Conservation (phyloP, 35 echinoderm and acorn worm genomes). For the Apostichopus parvimensis region DNA sequence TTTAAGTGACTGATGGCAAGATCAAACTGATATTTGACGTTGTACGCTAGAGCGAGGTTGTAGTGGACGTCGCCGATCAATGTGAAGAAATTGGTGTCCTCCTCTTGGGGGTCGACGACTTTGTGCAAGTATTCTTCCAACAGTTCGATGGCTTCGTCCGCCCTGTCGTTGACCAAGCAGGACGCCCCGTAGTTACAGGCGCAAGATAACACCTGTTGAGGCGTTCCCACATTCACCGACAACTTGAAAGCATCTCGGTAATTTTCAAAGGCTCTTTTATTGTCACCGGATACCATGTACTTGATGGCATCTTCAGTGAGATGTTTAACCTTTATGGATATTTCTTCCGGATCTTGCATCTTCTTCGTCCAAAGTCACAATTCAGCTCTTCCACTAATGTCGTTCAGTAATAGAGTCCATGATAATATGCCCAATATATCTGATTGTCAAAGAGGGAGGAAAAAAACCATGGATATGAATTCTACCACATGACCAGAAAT, state of each 20-base stretch:
- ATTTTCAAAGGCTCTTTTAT: background rate
- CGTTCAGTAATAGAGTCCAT: no score
- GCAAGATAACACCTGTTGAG: slow-evolving; percentile 28
- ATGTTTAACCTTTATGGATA: background rate
- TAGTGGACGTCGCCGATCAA: slow-evolving; percentile 46
- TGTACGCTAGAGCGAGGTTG: slow-evolving; percentile 45
- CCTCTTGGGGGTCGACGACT: background rate
- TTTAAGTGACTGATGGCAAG: slow-evolving; percentile 37
- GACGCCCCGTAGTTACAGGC: slow-evolving; percentile 50
- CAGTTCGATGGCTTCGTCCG: slow-evolving; percentile 27
- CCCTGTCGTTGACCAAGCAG: slow-evolving; percentile 29
- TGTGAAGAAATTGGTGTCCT: slow-evolving; percentile 40
- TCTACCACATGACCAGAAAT: no score
- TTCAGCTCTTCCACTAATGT: no score
- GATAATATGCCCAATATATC: no score
- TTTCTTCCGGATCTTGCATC: slow-evolving; percentile 12
- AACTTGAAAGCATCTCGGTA: slow-evolving; percentile 39
- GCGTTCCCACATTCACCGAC: slow-evolving; percentile 24
- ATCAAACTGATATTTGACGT: background rate
- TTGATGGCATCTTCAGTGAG: slow-evolving; percentile 17
- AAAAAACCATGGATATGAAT: no score
- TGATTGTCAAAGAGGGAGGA: no score
- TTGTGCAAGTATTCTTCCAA: slow-evolving; percentile 27
- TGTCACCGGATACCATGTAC: slow-evolving; percentile 10
- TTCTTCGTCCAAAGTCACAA: background rate